Evolutionary conservation across 2,888 invertebrate genomes (phyloP), one percentile per base, ranked within the genome.

Genomic region (Hirudinaria manillensis): DNA sequence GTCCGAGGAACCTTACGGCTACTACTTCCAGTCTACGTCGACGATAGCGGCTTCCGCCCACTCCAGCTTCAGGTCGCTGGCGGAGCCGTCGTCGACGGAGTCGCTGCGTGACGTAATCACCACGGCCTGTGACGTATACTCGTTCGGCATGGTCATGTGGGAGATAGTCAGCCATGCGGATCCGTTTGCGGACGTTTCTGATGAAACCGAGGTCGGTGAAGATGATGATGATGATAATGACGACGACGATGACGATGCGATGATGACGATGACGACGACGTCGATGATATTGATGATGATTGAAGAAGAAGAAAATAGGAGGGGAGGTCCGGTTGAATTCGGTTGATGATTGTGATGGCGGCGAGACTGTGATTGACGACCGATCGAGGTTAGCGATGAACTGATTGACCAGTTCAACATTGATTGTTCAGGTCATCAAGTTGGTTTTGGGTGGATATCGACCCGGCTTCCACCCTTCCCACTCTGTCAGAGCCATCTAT

Each of bases 71-170:
- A 36, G 34, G 32, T 32, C 36, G 34, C 34, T 36, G 36, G 36
- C 68, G 7, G 36, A 32, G 32, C 34, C 36, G 2, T 70, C 27
- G 45, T 24, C 27, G 55, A 29, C 16, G 19, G 55, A 19, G 32
- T 38, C 53, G 21, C 24, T n/a, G 32, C 29, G 3, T n/a, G 66
- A 77, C 3, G 45, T 68, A 6, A 76, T 77, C 7, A 81, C 81
- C 0, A 78, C 80, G 13, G 78, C 80, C 0, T 80, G 81, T 70
- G 84, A 84, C 75, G 82, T 84, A 1, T 84, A 82, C 79, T 84
- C 84, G 6, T 84, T 82, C 77, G 83, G 81, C 7, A 80, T 84
- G 78, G 78, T 81, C 27, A 80, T 84, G 81, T 84, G 83, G 83
- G 84, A 84, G 76, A 72, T 83, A 6, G 76, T 81, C 7, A 78